Base-by-base conservation (phyloP, 2,797 vertebrate species). In the Picus viridis region DNA sequence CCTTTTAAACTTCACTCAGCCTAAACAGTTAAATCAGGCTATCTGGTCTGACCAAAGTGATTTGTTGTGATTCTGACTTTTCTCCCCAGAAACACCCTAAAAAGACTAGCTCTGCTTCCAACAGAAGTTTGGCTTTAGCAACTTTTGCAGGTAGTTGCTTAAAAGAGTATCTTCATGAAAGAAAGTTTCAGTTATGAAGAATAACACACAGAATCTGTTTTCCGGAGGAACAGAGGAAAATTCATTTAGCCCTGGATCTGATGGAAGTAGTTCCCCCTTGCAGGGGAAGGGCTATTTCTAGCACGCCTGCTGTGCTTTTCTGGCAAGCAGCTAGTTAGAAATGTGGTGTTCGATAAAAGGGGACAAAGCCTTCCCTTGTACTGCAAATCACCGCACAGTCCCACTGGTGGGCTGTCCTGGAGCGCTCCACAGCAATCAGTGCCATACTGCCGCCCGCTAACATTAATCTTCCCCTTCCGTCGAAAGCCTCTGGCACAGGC, bases 351-450 rank as follows among this genome's bases (percentile, higher is more conserved):
- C 96, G 94, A 98, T 96, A 97, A 95, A 97, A 90, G 61, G 5
- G 61, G 97, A 99, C 98, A 99, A 99, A 99, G 98, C 97, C 96
- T 68, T 89, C 96, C 96, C 98, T 99, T 99, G 98, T 99, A 97
- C 96, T 96, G 88, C 96, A 97, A 97, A 98, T 97, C 96, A 90
- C 88, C 87, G 86, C 97, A 96, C 90, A 81, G 97, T 97, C 97
- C 96, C 96, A 96, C 97, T 97, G 96, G 96, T 94, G 96, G 97
- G 97, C 96, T 98, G 97, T 96, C 93, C 97, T 94, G 97, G 95
- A 97, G 95, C 89, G 93, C 97, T 98, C 97, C 96, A 86, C 56
- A 96, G 96, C 97, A 96, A 97, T 95, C 75, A 30, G 74, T 72
- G 91, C 96, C 97, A 95, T 96, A 90, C 97, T 98, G 96, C 84